Percentiles rank a stretch among this genome's conserved stretches.
Conservation (phyloP, 2,888 invertebrate species). For the Apamea monoglypha region DNA sequence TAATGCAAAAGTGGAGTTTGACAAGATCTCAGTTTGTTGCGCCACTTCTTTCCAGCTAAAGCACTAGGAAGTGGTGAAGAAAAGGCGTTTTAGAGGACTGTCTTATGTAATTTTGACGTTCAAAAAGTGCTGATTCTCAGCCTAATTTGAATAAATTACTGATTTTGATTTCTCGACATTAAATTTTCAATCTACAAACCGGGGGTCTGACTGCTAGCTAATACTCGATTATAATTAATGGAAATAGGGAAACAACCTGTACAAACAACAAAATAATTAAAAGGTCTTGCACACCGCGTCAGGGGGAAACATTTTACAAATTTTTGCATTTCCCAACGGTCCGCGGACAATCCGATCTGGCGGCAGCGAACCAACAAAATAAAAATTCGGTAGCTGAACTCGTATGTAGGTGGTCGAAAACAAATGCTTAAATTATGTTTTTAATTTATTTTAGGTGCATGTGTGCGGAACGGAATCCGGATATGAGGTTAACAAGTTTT, state of each 20-base stretch:
- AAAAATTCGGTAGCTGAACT: conserved; percentile 32
- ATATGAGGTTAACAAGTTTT: conserved; percentile 2
- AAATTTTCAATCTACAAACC: not conserved
- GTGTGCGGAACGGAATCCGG: not conserved
- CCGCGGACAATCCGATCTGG: conserved; percentile 36
- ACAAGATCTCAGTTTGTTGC: not conserved
- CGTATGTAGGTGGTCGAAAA: conserved; percentile 13
- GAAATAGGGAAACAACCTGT: conserved; percentile 24
- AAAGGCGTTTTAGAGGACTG: no score
- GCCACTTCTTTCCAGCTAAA: no score
- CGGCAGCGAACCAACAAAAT: conserved; percentile 43
- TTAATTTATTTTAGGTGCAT: conserved; percentile 28
- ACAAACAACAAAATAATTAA: conserved; percentile 57
- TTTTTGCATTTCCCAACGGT: conserved; percentile 60
- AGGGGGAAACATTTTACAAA: conserved; percentile 36
- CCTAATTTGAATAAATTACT: no score
- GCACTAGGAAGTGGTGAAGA: no score
- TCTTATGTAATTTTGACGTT: no score
- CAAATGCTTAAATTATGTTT: conserved; percentile 44
- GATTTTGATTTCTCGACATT: no score
- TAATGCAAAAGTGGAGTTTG: not conserved
- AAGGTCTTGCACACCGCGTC: conserved; percentile 33
- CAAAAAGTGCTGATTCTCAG: no score
- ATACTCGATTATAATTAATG: conserved; percentile 8
- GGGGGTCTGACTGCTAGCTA: not conserved